Evolutionary conservation across 2,888 invertebrate species (phyloP), one percentile per base, ranked within the genome.

Genomic region (Cheilosia scutellata): DNA sequence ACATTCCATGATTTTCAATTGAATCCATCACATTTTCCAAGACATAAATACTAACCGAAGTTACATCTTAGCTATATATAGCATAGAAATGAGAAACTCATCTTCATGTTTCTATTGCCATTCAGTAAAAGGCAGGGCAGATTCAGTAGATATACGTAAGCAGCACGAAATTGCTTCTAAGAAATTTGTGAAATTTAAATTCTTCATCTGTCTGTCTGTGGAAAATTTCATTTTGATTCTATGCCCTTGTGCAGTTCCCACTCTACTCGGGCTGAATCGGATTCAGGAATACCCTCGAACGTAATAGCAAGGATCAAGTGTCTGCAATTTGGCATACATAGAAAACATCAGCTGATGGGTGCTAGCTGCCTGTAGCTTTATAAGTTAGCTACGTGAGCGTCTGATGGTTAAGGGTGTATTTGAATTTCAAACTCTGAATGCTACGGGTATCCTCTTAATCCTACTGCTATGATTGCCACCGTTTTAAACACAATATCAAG

Each of bases 141-240:
- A 16, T 11, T 27, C 42, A 20, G n/a, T 20, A 20, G 20, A 20
- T 3, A 27, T 13, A 58, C 40, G 44, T 49, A 58, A 47, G 66
- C 44, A 75, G 63, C 42, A 71, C 29, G 42, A 84, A 76, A 84
- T 80, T 84, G 84, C 84, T 84, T 76, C 75, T 71, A 42, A 76
- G 80, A 84, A 80, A 76, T 84, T 84, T 75, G 75, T 27, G 31
- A 84, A 80, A 84, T 84, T 84, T 80, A 76, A 84, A 84, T 84
- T 84, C 84, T 71, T 71, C 75, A 68, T 84, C 79, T 84, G 79
- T 79, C 74, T 84, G 84, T 75, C 84, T 76, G 84, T 71, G 79
- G 71, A 71, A 84, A 84, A 84, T 84, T 84, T 84, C 65, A 84
- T 84, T 84, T 84, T 76, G 66, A 75, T 60, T 84, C 66, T 47